phyloP scores from a whole-genome alignment of 2,113 vertebrate genomes.

The Podarcis cretensis region DNA sequence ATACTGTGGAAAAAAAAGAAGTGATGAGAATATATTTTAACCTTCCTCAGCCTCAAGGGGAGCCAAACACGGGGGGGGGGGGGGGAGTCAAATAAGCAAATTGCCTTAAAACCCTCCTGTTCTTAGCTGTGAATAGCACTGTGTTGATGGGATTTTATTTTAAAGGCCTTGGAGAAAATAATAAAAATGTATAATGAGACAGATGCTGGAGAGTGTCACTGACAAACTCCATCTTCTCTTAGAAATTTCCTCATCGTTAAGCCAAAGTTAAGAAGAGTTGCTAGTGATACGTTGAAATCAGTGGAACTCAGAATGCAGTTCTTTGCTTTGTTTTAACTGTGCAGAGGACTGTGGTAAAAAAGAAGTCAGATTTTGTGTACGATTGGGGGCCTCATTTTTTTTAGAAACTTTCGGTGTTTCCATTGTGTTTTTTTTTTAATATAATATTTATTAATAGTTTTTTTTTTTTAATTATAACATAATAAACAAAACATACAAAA shows the following conservation, averaged over 20 bases:
- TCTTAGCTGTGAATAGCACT: not conserved
- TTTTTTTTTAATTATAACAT: no score
- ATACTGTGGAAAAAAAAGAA: not conserved
- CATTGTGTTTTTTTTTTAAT: no score
- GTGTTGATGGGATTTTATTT: conserved; percentile 6
- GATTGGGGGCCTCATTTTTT: not conserved
- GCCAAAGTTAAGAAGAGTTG: not conserved
- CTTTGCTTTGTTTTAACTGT: not conserved
- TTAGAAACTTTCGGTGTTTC: not conserved
- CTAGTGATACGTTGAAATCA: not conserved
- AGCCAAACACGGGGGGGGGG: no score
- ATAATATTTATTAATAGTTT: no score
- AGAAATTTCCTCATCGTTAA: not conserved
- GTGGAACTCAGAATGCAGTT: not conserved
- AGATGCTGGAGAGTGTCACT: conserved; percentile 2
- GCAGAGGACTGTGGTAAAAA: not conserved
- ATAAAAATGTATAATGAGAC: not conserved
- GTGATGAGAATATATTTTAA: not conserved
- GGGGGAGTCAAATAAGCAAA: not conserved
- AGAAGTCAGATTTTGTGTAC: not conserved
- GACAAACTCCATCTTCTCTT: conserved; percentile 5
- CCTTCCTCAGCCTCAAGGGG: not conserved
- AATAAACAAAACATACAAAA: no score
- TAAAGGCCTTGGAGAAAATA: not conserved
- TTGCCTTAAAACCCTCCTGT: not conserved